phyloP scores from a whole-genome alignment of 1,140 invertebrate genomes.

The Papilio polytes region DNA sequence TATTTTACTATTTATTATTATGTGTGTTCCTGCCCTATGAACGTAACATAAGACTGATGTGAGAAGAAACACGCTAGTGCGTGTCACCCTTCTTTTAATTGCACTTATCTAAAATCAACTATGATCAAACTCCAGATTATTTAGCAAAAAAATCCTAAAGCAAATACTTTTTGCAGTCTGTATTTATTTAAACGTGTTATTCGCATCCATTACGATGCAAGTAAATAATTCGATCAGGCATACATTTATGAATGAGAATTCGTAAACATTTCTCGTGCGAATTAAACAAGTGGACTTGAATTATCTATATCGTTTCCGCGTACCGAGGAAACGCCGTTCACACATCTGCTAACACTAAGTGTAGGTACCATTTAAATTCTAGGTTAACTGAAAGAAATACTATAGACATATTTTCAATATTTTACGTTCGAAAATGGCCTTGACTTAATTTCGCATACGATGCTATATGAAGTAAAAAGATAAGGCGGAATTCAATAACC shows the following conservation, averaged over 20 bases:
- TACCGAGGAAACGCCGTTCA: conserved; percentile 18
- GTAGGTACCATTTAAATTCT: conserved; percentile 3
- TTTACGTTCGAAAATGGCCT: neutral
- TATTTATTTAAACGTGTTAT: conserved; percentile 6
- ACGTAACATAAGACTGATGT: too few species aligned
- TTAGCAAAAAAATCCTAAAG: neutral
- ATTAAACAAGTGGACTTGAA: conserved; percentile 9
- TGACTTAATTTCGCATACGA: conserved; percentile 4
- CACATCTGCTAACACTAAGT: conserved; percentile 5
- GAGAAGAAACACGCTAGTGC: too few species aligned
- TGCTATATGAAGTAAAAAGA: neutral
- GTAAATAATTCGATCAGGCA: conserved; percentile 17
- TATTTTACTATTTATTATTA: too few species aligned
- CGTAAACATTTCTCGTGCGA: conserved; percentile 13
- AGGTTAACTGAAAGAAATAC: conserved; percentile 11
- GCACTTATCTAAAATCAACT: too few species aligned
- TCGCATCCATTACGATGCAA: conserved; percentile 5
- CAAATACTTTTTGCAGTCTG: neutral
- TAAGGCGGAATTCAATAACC: neutral
- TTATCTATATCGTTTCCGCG: conserved; percentile 21
- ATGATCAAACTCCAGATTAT: too few species aligned
- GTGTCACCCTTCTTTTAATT: too few species aligned
- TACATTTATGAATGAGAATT: neutral
- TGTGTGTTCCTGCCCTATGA: too few species aligned
- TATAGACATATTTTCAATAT: conserved; percentile 8